These are phyloP conservation scores for Cryptoleucopteryx plumbea DNA, from an alignment of 2,113 vertebrate species.

Conservation along the genomic window DNA sequence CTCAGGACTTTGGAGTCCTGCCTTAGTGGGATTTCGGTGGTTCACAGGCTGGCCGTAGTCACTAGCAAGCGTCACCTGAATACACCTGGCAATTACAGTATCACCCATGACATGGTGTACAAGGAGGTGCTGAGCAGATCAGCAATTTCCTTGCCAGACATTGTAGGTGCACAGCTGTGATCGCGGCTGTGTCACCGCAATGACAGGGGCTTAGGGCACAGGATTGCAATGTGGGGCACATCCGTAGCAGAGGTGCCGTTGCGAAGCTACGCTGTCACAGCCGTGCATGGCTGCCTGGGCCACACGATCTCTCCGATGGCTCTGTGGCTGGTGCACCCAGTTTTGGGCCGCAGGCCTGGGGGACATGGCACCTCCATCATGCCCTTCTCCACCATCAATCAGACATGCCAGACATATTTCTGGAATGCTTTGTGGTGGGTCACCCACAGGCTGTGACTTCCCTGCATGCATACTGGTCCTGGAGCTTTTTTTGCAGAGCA, in stretches of 20 bases:
- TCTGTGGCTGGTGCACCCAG: background rate
- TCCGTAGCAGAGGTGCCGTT: fast-evolving
- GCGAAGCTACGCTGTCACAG: background rate
- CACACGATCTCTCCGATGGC: background rate
- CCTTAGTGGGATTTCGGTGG: background rate
- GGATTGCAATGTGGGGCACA: background rate
- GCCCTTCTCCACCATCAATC: background rate
- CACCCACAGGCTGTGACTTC: background rate
- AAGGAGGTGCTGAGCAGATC: background rate
- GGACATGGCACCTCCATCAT: background rate
- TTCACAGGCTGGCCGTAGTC: background rate
- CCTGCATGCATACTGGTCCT: background rate
- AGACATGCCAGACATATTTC: background rate
- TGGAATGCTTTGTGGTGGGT: background rate
- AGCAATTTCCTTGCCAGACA: background rate
- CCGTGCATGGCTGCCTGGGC: background rate
- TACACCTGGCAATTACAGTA: background rate
- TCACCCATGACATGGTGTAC: background rate
- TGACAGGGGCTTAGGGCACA: background rate
- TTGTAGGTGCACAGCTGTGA: background rate
- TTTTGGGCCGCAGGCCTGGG: background rate
- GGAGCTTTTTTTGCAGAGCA: background rate
- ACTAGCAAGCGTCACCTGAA: background rate
- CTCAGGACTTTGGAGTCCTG: background rate
- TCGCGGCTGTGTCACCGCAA: fast-evolving